Base-by-base conservation (phyloP, 1,140 invertebrate genomes). In the Lasioglossum baleicum region DNA sequence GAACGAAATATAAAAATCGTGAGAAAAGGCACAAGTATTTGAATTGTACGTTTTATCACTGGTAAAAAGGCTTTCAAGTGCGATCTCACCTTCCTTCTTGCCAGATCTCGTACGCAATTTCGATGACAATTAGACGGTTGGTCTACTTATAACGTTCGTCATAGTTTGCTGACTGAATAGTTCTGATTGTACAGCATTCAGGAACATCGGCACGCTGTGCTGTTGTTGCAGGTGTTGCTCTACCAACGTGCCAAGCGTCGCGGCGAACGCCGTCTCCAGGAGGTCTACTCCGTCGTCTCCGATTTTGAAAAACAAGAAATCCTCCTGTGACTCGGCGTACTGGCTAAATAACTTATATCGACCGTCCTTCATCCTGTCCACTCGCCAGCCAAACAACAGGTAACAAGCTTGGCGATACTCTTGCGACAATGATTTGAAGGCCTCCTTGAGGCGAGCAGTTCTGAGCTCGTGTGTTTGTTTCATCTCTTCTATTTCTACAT, bases 341-440 rank as follows among this genome's bases (percentile, higher is more conserved):
- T 98, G 96, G 92, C 96, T 98, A 58, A 95, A 96, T 75, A 99
- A 92, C 83, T 94, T 94, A 87, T 95, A 96, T 78, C 94, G 93
- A n/a, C 94, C 94, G 56, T 94, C 91, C 72, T 94, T 93, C 5
- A 95, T 95, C 70, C 96, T 95, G 91, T 98, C 97, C 61, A 99
- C 95, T 88, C 96, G 95, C 94, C 97, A 99, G 31, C 97, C 97
- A 66, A 97, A 95, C 8, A 98, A 92, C 92, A 96, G 95, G 85
- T 98, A 98, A 88, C 96, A 96, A 0, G 97, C 96, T 89, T 98
- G 96, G 64, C 97, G 94, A 88, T 97, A 97, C 88, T 98, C 97
- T 83, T 96, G 95, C 83, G 96, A 96, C 1, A 95, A 96, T 31
- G 95, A 95, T 84, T 96, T 96, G 87, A 97, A 98, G 65, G 95